These are phyloP conservation scores for Tragelaphus scriptus DNA, from an alignment of 2,113 vertebrate genomes.

Conservation along the genomic window DNA sequence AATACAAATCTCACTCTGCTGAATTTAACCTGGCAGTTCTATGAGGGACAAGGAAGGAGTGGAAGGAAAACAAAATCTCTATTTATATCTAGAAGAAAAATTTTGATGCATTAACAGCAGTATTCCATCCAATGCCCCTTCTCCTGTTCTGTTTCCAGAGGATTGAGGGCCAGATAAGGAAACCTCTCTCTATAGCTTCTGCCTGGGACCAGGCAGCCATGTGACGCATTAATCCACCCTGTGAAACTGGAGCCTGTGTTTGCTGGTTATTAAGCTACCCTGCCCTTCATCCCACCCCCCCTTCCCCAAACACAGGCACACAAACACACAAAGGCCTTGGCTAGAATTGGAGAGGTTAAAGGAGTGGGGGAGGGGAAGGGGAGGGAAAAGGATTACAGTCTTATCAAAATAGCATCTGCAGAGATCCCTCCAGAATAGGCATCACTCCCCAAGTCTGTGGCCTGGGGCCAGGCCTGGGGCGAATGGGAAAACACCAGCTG, in stretches of 20 bases:
- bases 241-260: neutral
- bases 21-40: neutral
- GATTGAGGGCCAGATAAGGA: neutral
- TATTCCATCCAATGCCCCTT: neutral
- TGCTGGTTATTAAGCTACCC: slow-evolving; percentile 27
- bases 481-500: slow-evolving; percentile 49
- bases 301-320: neutral
- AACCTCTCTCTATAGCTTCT: neutral
- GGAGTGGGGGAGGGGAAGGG: neutral
- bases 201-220: neutral
- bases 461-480: neutral
- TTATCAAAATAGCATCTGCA: slow-evolving; percentile 68
- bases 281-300: neutral
- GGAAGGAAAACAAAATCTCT: neutral
- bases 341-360: slow-evolving; percentile 5
- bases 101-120: neutral
- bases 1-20: neutral
- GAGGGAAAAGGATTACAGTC: slow-evolving; percentile 43
- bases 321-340: slow-evolving; percentile 14
- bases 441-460: slow-evolving; percentile 1
- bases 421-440: slow-evolving; percentile 37
- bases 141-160: neutral
- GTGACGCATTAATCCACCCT: neutral
- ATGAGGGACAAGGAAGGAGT: neutral
- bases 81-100: neutral